Conservation (phyloP, 2,797 vertebrate species). For the Gymnothorax javanicus region DNA sequence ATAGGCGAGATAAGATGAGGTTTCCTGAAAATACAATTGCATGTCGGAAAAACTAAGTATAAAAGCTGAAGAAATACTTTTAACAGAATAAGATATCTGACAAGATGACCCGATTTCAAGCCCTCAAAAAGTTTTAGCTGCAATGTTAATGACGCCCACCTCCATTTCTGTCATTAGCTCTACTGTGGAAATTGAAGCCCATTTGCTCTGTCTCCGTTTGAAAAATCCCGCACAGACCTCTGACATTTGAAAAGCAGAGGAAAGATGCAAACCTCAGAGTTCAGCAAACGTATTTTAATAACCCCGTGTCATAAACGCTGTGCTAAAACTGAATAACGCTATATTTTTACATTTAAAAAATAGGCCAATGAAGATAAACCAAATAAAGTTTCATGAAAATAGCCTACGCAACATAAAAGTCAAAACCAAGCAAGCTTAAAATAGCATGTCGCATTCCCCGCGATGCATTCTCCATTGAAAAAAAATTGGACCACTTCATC, state of each 20-base stretch:
- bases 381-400: background rate
- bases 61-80: background rate
- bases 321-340: background rate
- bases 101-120: background rate
- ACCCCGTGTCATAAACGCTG: background rate
- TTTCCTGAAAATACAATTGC: background rate
- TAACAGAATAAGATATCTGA: background rate
- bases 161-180: conserved; percentile 23
- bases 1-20: background rate
- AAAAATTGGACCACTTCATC: background rate
- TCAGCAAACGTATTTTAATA: conserved; percentile 8
- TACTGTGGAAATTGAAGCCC: conserved; percentile 17
- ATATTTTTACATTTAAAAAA: background rate
- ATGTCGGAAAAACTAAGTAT: background rate
- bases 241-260: conserved; percentile 38
- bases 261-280: conserved; percentile 14
- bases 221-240: conserved; percentile 38
- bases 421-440: background rate
- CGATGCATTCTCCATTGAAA: background rate
- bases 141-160: conserved; percentile 27
- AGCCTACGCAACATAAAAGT: background rate
- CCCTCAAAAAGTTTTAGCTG: background rate
- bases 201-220: conserved; percentile 21
- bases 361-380: background rate
- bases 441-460: background rate